A percentile compares a stretch with the other conserved stretches of the same genome.
These are phyloP conservation scores for Penelope pileata DNA, from an alignment of 2,113 vertebrate genomes.

Conservation along the genomic window DNA sequence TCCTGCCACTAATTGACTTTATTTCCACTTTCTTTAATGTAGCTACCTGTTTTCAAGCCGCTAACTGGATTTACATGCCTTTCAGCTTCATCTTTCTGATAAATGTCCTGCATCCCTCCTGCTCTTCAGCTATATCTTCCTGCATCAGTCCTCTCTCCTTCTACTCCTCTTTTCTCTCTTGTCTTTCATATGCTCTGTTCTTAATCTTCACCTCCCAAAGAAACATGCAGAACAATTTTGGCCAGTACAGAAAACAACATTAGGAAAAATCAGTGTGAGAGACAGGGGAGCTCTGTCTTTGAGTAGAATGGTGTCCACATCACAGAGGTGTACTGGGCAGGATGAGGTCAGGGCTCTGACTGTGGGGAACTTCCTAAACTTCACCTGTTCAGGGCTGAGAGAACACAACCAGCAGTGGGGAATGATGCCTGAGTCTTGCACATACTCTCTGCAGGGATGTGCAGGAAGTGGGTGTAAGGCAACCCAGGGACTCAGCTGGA, in stretches of 20 bases:
- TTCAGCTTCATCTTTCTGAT: background rate
- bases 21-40: constrained; percentile 56
- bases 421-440: fast-evolving
- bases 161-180: background rate
- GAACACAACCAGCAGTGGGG: background rate
- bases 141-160: background rate
- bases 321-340: too few relatives aligned
- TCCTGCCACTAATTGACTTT: constrained; percentile 58
- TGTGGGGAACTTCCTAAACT: background rate
- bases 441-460: background rate
- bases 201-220: background rate
- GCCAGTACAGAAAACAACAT: background rate
- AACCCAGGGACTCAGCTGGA: background rate
- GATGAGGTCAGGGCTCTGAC: background rate
- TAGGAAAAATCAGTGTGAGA: background rate
- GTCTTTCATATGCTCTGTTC: background rate
- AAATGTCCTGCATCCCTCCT: background rate
- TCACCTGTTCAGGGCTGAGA: background rate
- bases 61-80: constrained; percentile 52
- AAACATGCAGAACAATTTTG: background rate
- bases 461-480: fast-evolving
- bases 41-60: constrained; percentile 26
- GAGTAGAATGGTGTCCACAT: background rate
- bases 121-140: background rate
- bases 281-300: background rate